Conservation (phyloP, 2,113 vertebrate species). For the Toxotes chatareus region DNA sequence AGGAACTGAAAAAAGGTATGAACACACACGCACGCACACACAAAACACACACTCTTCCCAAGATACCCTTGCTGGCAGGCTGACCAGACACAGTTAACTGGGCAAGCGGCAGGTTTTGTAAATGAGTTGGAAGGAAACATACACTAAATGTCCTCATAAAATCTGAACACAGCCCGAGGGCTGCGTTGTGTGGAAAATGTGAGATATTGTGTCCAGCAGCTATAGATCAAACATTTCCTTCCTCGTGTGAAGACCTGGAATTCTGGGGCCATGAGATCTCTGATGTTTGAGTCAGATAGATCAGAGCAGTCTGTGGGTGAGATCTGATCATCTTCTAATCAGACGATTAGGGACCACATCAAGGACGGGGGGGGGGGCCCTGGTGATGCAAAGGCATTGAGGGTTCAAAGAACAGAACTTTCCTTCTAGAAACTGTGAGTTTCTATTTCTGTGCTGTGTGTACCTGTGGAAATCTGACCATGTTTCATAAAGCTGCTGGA, state of each 20-base stretch:
- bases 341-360: slow-evolving; percentile 26
- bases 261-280: not conserved
- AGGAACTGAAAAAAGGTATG: slow-evolving; percentile 90
- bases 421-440: not conserved
- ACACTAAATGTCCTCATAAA: not conserved
- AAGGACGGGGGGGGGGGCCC: not conserved
- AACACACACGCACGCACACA: not conserved
- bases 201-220: not conserved
- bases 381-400: not conserved
- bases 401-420: not conserved
- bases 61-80: not conserved
- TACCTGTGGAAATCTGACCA: not conserved
- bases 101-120: not conserved
- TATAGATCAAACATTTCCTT: not conserved
- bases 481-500: not conserved
- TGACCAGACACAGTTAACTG: not conserved
- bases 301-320: slow-evolving; percentile 3
- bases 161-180: not conserved
- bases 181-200: not conserved
- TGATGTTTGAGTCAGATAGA: slow-evolving; percentile 10
- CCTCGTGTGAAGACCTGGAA: not conserved
- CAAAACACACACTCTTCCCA: not conserved
- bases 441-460: not conserved
- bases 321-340: slow-evolving; percentile 29
- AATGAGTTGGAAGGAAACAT: not conserved